Evolutionary conservation across 2,888 invertebrate species (phyloP).

Genomic region (Gymnoscelis rufifasciata): DNA sequence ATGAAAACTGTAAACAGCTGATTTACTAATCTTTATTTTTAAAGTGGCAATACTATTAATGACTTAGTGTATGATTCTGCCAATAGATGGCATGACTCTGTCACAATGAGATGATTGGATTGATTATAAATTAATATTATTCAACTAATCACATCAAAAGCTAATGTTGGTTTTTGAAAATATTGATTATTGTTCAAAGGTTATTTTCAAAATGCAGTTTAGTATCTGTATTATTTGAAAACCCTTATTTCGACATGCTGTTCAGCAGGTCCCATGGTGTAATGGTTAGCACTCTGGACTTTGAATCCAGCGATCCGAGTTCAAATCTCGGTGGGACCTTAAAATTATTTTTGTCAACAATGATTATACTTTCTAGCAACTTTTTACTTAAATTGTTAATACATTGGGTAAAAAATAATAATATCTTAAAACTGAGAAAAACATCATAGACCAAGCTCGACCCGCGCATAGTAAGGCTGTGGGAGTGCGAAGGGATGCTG

Average conservation of each 20-base stretch:
- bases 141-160: too few species aligned
- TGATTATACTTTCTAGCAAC: not conserved
- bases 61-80: too few species aligned
- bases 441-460: constrained; percentile 12
- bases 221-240: not conserved
- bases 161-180: too few species aligned
- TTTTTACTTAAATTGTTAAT: not conserved
- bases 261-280: constrained; percentile 74
- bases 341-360: not conserved
- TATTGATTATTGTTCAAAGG: not conserved
- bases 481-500: constrained; percentile 74
- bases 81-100: too few species aligned
- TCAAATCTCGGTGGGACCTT: constrained; percentile 78
- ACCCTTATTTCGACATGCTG: constrained; percentile 19
- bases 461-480: constrained; percentile 43
- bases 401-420: not conserved
- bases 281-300: constrained; percentile 81
- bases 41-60: too few species aligned
- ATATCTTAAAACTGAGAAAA: not conserved
- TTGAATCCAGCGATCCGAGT: constrained; percentile 79
- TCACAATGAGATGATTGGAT: too few species aligned
- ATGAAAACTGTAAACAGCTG: too few species aligned
- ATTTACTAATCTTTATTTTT: too few species aligned
- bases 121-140: too few species aligned
- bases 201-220: not conserved